Conservation (phyloP, 2,113 vertebrate genomes). For the Gadus macrocephalus region DNA sequence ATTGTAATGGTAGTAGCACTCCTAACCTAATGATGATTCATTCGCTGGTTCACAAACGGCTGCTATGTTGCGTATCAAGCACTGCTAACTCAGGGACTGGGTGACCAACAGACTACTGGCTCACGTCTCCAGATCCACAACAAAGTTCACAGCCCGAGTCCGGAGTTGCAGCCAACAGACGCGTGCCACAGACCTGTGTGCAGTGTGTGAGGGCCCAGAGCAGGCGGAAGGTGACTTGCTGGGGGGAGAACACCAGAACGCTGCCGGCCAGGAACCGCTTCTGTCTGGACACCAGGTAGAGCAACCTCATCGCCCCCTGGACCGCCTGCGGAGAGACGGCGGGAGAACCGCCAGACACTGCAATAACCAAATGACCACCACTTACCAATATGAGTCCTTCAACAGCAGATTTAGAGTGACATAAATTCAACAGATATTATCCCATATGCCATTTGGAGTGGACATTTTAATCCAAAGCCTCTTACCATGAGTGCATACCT, state of each 20-base stretch:
- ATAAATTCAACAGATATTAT: not conserved
- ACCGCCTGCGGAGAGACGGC: slow-evolving; percentile 67
- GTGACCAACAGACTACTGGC: no score
- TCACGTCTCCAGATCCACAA: no score
- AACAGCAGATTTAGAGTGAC: not conserved
- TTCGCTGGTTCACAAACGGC: no score
- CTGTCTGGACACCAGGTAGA: slow-evolving; percentile 83
- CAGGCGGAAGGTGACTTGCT: slow-evolving; percentile 85
- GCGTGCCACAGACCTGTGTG: slow-evolving; percentile 70
- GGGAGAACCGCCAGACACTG: not conserved
- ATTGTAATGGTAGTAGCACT: no score
- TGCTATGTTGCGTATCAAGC: no score
- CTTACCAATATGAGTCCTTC: not conserved
- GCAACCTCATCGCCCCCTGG: slow-evolving; percentile 73
- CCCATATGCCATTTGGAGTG: no score
- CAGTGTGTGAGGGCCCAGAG: slow-evolving; percentile 82
- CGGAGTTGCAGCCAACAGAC: not conserved
- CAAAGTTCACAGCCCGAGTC: not conserved
- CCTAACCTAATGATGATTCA: no score
- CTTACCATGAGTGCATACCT: not conserved
- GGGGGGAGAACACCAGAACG: slow-evolving; percentile 82
- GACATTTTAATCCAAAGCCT: no score
- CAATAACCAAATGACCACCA: no score
- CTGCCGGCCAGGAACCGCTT: slow-evolving; percentile 78
- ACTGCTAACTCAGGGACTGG: no score